These are phyloP conservation scores for Metacarcinus magister DNA, from an alignment of 2,888 invertebrate species.

Conservation along the genomic window DNA sequence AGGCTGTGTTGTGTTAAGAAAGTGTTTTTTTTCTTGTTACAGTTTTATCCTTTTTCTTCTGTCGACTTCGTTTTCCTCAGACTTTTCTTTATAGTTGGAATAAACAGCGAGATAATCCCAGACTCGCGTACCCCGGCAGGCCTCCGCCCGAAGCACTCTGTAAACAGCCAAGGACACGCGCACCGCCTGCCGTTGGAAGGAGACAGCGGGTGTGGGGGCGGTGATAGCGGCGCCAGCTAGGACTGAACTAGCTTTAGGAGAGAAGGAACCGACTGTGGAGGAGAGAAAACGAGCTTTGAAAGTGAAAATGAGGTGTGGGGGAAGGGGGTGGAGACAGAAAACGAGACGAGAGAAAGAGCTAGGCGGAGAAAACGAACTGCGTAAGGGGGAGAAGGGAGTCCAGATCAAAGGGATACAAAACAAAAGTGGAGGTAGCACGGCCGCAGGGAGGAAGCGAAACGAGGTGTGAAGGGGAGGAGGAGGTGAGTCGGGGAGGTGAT, in stretches of 20 bases:
- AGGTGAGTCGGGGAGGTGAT: not conserved
- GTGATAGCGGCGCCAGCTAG: slow-evolving; percentile 1
- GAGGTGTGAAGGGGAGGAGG: slow-evolving; percentile 42
- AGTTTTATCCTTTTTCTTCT: not conserved
- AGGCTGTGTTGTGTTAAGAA: slow-evolving; percentile 4
- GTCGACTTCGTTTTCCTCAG: slow-evolving; percentile 28
- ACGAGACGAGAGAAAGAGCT: slow-evolving; percentile 13
- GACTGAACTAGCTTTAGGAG: slow-evolving; percentile 53
- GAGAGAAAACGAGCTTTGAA: slow-evolving; percentile 42
- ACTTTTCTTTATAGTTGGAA: slow-evolving; percentile 42
- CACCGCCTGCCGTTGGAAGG: not conserved
- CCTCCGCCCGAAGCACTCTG: not conserved
- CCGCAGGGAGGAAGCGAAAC: not conserved
- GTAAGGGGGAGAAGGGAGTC: not conserved
- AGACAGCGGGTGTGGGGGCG: slow-evolving; percentile 11
- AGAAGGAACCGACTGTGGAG: slow-evolving; percentile 28
- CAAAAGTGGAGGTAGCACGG: slow-evolving; percentile 39
- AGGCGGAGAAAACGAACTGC: slow-evolving; percentile 27
- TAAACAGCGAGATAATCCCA: slow-evolving; percentile 46
- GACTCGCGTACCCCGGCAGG: slow-evolving; percentile 46
- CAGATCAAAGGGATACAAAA: slow-evolving; percentile 42
- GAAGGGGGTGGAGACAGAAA: not conserved
- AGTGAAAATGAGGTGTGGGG: slow-evolving; percentile 37
- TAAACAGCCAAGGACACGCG: slow-evolving; percentile 37
- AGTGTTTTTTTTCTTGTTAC: not conserved